Percentiles rank a stretch among this genome's conserved stretches.
Conservation (phyloP, 2,113 vertebrate genomes). For the Prochilodus magdalenae region DNA sequence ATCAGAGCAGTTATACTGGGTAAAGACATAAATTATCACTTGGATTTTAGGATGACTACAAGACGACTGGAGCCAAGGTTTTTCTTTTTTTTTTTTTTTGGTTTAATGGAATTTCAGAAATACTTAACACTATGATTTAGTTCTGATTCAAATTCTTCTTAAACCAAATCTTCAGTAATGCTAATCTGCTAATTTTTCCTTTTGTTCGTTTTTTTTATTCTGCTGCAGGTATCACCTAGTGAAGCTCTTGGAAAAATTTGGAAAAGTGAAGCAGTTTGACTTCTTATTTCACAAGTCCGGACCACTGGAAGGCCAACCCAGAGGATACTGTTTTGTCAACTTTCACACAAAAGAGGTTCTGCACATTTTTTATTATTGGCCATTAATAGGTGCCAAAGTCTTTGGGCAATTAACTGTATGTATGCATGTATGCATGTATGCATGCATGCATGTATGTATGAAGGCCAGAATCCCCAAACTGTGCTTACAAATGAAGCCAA, state of each 20-base stretch:
- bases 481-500: too few species aligned
- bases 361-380: neutral
- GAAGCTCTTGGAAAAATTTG: conserved; percentile 96
- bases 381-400: neutral
- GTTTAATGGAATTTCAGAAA: neutral
- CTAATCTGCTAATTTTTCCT: neutral
- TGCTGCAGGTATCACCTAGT: conserved; percentile 88
- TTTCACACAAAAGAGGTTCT: conserved; percentile 94
- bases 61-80: too few species aligned
- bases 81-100: too few species aligned
- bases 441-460: too few species aligned
- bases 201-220: neutral
- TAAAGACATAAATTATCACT: neutral
- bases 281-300: conserved; percentile 98
- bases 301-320: conserved; percentile 93
- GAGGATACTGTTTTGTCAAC: conserved; percentile 98
- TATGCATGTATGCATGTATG: too few species aligned
- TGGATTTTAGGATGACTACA: neutral
- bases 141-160: neutral
- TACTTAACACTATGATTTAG: too few species aligned
- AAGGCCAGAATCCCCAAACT: too few species aligned
- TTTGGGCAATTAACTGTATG: neutral
- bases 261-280: conserved; percentile 97
- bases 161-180: neutral
- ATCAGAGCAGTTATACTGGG: neutral